Base-by-base conservation (phyloP, 2,797 vertebrate genomes). In the Crotalus adamanteus region DNA sequence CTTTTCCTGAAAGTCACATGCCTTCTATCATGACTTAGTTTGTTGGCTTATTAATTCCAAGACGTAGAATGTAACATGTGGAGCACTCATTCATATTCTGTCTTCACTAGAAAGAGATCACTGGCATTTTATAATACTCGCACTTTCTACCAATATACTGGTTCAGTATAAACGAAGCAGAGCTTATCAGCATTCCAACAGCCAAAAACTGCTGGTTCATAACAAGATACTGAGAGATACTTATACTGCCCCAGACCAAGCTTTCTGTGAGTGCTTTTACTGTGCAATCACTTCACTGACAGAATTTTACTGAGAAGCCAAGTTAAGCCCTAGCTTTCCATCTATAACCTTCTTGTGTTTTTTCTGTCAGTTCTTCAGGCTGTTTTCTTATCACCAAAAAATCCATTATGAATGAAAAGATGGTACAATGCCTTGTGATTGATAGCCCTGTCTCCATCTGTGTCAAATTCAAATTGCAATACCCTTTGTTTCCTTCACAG, bases 1-100 rank as follows among this genome's bases (percentile, higher is more conserved):
- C n/a, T 31, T n/a, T 95, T 93, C 87, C 92, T 51, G 85, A 94
- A 91, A 91, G 83, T 5, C 3, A 55, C 42, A 37, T 28, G 11
- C 11, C 31, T 86, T 65, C n/a, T 61, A 55, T 12, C 47, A 87
- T 59, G 37, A 6, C 61, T 87, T 28, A 55, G 59, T 60, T 16
- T 13, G 6, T 65, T 65, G 31, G 22, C 20, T 18, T 55, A 59
- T 63, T 28, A 59, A 78, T 26, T 73, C 28, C 59, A 65, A 18
- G 61, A 53, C 37, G 18, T 6, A 42, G 65, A 31, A 69, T 87
- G 87, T 28, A 69, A 57, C 14, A 14, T 37, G 53, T 7, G 57
- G 20, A 25, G 2, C 57, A 51, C 14, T 85, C 16, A 5, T 60
- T 47, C 42, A 60, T 78, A 61, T 88, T 88, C 22, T 0, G 13